phyloP scores from a whole-genome alignment of 2,888 invertebrate genomes.

The Amblyjoppa fuscipennis region DNA sequence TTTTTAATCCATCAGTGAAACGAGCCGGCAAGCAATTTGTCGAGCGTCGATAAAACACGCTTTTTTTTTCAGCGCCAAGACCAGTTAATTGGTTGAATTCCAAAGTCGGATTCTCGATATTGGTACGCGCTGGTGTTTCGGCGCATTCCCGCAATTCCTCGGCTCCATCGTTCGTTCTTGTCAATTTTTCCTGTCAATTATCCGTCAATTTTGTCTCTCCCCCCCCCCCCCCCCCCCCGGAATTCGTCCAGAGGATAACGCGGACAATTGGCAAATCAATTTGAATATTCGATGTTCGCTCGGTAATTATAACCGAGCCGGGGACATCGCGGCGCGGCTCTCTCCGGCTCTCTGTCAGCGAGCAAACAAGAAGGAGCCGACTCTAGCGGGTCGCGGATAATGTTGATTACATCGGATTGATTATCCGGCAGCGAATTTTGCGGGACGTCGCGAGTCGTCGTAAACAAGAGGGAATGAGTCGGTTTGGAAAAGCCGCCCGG shows the following conservation, averaged over 20 bases:
- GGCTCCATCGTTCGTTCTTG: neutral
- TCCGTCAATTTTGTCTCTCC: neutral
- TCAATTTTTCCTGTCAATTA: neutral
- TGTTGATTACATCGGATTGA: constrained; percentile 5
- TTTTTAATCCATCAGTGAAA: constrained; percentile 36
- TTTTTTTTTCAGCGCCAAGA: constrained; percentile 8
- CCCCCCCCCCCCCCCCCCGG: too few relatives aligned
- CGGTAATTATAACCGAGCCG: neutral
- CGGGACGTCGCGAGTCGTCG: neutral
- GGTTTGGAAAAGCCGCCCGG: neutral
- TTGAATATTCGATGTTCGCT: neutral
- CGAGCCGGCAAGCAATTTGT: constrained; percentile 40
- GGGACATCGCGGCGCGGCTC: neutral
- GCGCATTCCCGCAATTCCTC: neutral
- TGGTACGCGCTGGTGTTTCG: neutral
- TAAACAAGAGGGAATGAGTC: neutral
- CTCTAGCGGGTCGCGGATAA: neutral
- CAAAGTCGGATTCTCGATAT: constrained; percentile 12
- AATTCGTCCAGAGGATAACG: neutral
- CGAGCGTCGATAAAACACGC: constrained; percentile 23
- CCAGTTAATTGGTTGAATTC: constrained; percentile 33
- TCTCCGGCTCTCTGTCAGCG: neutral
- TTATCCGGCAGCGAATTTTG: neutral
- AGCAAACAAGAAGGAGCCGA: neutral
- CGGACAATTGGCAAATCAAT: neutral